These are phyloP conservation scores for Lophotis ruficrista DNA, from an alignment of 2,113 vertebrate species.

Conservation along the genomic window DNA sequence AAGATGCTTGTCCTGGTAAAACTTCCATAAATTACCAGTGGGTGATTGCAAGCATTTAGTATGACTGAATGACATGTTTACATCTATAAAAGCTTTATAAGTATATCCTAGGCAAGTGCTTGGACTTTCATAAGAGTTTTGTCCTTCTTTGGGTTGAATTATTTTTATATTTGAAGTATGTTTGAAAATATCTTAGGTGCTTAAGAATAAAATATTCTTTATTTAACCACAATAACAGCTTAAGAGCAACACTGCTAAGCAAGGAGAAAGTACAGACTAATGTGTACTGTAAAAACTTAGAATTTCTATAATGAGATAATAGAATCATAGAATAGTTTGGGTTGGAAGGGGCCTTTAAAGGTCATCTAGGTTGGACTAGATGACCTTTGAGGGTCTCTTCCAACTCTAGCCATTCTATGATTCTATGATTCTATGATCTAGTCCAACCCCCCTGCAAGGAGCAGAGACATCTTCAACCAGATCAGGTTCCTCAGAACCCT, in stretches of 20 bases:
- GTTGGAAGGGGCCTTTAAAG: too few species aligned
- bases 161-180: not conserved
- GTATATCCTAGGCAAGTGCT: not conserved
- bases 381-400: too few species aligned
- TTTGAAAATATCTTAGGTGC: not conserved
- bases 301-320: not conserved
- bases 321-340: too few species aligned
- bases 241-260: not conserved
- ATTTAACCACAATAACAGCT: not conserved
- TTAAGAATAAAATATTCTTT: not conserved
- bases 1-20: not conserved
- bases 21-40: not conserved
- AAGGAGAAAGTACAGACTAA: not conserved
- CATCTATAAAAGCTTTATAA: not conserved
- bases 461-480: too few species aligned
- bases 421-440: too few species aligned
- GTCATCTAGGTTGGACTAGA: too few species aligned
- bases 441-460: too few species aligned
- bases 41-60: not conserved
- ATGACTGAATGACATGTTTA: not conserved
- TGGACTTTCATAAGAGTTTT: not conserved
- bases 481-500: too few species aligned
- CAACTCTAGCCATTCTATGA: too few species aligned
- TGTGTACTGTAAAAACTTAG: not conserved
- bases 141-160: not conserved